Evolutionary conservation across 2,797 vertebrate species (phyloP), one percentile per base, ranked within the genome.

Genomic region (Darevskia nairensis): DNA sequence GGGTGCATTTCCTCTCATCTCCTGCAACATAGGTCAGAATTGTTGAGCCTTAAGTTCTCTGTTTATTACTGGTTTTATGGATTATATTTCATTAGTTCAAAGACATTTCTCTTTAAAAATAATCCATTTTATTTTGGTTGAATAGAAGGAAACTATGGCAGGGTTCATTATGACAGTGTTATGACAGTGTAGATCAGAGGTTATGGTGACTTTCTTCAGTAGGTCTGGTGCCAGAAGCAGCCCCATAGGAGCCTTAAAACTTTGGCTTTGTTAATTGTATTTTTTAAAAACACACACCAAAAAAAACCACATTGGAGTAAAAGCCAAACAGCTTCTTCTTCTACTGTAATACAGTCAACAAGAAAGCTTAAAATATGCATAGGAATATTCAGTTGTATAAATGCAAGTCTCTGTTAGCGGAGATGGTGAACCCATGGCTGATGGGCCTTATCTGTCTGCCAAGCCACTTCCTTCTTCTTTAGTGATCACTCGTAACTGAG

Each of bases 51-150:
- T 7, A 4, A 2, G 27, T 23, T 64, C 59, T 1, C 21, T 2
- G 59, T 13, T 1, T 0, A 81, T 21, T 15, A 6, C 64, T 0
- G 0, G 0, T 35, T 27, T 82, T 19, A 0, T 0, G 0, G 79
- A 83, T 0, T 0, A 6, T 55, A 68, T 76, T 3, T 69, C 0
- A 0, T 27, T 64, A 0, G 0, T 4, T 0, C 0, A 0, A 21
- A 84, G 13, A 75, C 35, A 59, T 25, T 8, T 3, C 7, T 74
- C 46, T 2, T 0, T 35, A 0, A 23, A 86, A 1, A 17, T 32
- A 64, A 0, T 4, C n/a, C 80, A 1, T 87, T 74, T 1, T 25
- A 64, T 39, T n/a, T 17, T 29, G 82, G 6, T 10, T 75, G 68
- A 29, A 79, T 1, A 81, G 1, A 0, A 90, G 78, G 88, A 77